A percentile compares a stretch with the other conserved stretches of the same genome.
These are phyloP conservation scores for Lepus europaeus DNA, from an alignment of 2,113 vertebrate species.

Conservation along the genomic window DNA sequence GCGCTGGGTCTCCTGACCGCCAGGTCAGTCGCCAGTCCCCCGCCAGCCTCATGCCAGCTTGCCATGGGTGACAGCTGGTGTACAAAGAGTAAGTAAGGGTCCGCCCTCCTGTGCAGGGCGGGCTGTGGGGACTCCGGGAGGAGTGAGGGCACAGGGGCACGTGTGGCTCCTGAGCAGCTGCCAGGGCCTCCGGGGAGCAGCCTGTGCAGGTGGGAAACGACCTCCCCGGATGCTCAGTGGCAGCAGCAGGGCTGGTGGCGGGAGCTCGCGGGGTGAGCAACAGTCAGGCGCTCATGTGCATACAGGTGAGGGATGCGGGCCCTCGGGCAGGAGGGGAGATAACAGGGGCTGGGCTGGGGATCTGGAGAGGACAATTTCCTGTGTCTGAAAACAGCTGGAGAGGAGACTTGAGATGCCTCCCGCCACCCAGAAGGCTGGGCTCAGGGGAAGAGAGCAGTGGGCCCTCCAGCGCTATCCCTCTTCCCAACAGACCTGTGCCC, in stretches of 20 bases:
- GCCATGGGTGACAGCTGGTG: rapidly evolving
- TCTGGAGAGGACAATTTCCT: not conserved
- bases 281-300: no score
- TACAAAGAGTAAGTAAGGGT: rapidly evolving
- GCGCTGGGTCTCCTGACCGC: not conserved
- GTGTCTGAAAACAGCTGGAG: not conserved
- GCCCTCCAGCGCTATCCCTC: not conserved
- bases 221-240: not conserved
- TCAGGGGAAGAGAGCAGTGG: not conserved
- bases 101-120: not conserved
- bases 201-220: not conserved
- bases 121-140: not conserved
- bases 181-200: not conserved
- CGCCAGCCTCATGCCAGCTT: rapidly evolving
- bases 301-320: not conserved
- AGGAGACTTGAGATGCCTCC: not conserved
- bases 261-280: not conserved
- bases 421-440: not conserved
- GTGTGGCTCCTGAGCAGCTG: not conserved
- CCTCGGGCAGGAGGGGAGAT: not conserved
- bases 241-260: not conserved
- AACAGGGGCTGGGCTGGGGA: not conserved
- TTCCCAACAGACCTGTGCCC: rapidly evolving
- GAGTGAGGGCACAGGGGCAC: rapidly evolving
- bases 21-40: not conserved